Percentiles rank a stretch among this genome's conserved stretches.
These are phyloP conservation scores for Toxotes jaculatrix DNA, from an alignment of 2,113 vertebrate genomes.

Conservation along the genomic window DNA sequence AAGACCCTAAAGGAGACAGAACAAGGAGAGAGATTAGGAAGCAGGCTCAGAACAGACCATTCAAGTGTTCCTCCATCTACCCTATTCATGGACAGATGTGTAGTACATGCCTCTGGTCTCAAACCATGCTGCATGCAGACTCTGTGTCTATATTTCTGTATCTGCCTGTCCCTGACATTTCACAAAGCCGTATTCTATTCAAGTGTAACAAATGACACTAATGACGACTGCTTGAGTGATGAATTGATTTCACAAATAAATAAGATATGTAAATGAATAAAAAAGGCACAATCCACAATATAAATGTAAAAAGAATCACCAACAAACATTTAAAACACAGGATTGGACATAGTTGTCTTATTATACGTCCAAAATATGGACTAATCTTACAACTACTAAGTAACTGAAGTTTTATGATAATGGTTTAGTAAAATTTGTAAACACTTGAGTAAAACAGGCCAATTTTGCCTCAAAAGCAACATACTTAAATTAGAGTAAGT, in stretches of 20 bases:
- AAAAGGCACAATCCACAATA: background rate
- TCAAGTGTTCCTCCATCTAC: conserved; percentile 38
- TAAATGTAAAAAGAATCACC: background rate
- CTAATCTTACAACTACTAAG: background rate
- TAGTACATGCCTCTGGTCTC: conserved; percentile 27
- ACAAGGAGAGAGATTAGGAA: conserved; percentile 18
- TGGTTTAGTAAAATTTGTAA: too few species aligned
- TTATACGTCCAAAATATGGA: too few species aligned
- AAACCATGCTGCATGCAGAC: background rate
- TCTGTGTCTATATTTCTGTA: conserved; percentile 4
- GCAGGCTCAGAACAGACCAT: conserved; percentile 27
- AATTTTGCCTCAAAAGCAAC: background rate
- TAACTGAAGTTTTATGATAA: background rate
- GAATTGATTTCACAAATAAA: background rate
- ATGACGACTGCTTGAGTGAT: background rate
- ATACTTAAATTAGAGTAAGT: background rate
- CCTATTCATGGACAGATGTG: conserved; percentile 64
- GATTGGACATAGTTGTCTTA: background rate
- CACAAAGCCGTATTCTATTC: background rate
- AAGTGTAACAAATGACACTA: background rate
- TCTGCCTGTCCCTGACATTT: conserved; percentile 5
- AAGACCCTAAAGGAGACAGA: conserved; percentile 9
- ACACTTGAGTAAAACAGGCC: too few species aligned
- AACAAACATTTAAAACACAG: conserved; percentile 6
- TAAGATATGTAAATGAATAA: conserved; percentile 6